Conservation (phyloP, 2,888 invertebrate genomes). For the Agrotis exclamationis region DNA sequence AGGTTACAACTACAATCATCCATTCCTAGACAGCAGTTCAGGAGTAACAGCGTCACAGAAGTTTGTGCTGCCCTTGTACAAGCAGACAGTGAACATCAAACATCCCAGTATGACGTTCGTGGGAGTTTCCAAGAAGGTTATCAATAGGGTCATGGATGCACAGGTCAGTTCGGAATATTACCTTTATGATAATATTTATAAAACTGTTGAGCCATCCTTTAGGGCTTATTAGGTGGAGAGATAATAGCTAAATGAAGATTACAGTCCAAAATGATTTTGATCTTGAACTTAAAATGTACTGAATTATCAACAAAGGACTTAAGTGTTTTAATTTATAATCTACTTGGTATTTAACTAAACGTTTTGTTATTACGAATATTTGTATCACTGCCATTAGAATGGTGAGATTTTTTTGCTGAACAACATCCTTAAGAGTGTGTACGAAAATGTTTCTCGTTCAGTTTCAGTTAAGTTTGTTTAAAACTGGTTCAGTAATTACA, state of each 20-base stretch:
- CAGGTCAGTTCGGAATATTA: conserved; percentile 89
- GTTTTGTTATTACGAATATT: too few species aligned
- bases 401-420: too few species aligned
- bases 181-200: not conserved
- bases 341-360: too few species aligned
- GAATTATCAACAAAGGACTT: not conserved
- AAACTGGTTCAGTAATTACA: too few species aligned
- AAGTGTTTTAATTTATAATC: not conserved
- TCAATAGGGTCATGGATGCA: conserved; percentile 92
- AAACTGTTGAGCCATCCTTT: too few species aligned
- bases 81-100: conserved; percentile 94
- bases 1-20: conserved; percentile 94
- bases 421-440: too few species aligned
- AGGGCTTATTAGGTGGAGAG: not conserved
- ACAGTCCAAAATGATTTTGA: not conserved
- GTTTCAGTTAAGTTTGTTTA: too few species aligned
- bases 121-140: conserved; percentile 94
- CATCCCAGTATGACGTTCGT: conserved; percentile 95
- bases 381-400: too few species aligned
- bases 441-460: too few species aligned
- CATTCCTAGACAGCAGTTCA: conserved; percentile 93
- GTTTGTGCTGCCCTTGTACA: conserved; percentile 93
- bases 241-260: not conserved
- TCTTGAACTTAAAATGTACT: not conserved
- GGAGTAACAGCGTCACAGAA: conserved; percentile 92